Evolutionary conservation across 2,888 invertebrate species (phyloP).

Genomic region (Nemotelus nigrinus): DNA sequence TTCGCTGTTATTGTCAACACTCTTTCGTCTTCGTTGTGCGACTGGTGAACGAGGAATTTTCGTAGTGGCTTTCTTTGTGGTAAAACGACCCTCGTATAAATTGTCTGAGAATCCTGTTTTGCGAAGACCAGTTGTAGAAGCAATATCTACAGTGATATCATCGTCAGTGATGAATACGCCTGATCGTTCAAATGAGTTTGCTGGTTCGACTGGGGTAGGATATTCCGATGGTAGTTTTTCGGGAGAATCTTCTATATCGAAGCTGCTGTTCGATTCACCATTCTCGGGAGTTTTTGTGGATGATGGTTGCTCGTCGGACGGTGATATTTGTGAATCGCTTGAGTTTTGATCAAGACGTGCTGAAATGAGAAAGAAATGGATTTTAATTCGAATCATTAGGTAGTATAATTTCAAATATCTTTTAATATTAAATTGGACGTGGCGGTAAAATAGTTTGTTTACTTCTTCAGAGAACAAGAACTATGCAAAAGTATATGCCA

Average conservation of each 20-base stretch:
- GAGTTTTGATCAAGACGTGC: conserved; percentile 72
- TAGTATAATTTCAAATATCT: background rate
- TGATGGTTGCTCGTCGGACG: conserved; percentile 62
- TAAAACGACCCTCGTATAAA: conserved; percentile 68
- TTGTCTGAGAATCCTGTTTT: conserved; percentile 76
- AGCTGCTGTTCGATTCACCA: conserved; percentile 54
- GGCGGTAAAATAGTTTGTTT: background rate
- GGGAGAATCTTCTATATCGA: conserved; percentile 46
- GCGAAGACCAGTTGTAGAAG: conserved; percentile 75
- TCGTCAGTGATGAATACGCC: conserved; percentile 63
- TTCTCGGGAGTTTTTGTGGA: conserved; percentile 57
- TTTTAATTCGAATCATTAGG: background rate
- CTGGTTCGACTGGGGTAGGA: conserved; percentile 25
- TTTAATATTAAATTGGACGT: background rate
- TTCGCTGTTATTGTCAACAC: conserved; percentile 60
- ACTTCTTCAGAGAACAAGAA: background rate
- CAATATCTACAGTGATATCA: conserved; percentile 70
- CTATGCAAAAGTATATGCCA: no score
- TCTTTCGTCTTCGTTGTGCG: conserved; percentile 59
- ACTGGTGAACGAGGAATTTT: conserved; percentile 64
- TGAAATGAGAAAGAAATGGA: conserved; percentile 55
- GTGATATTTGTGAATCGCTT: conserved; percentile 64
- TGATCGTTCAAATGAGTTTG: conserved; percentile 61
- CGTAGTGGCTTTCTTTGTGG: conserved; percentile 66
- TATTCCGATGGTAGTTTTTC: conserved; percentile 65